phyloP scores from a whole-genome alignment of 2,888 invertebrate species.

The Octonoba sinensis region DNA sequence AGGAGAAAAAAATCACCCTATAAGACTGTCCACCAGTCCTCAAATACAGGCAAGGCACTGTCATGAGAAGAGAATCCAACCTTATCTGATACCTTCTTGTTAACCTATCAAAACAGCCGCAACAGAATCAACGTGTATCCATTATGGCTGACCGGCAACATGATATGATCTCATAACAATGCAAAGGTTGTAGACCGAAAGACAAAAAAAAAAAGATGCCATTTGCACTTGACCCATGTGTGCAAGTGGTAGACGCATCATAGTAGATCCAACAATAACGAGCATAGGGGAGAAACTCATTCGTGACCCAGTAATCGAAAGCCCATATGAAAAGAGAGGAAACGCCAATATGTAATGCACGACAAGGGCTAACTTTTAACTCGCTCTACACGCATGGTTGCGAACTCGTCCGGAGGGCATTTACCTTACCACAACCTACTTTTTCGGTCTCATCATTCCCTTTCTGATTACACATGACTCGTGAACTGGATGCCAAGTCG shows the following conservation, averaged over 20 bases:
- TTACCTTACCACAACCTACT: slow-evolving; percentile 47
- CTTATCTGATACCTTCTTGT: too few relatives aligned
- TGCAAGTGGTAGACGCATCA: background rate
- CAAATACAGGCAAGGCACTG: too few relatives aligned
- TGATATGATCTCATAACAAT: too few relatives aligned
- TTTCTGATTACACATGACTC: background rate
- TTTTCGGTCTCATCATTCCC: background rate
- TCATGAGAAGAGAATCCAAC: too few relatives aligned
- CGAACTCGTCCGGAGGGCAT: slow-evolving; percentile 23
- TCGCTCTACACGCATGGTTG: background rate
- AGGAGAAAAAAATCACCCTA: too few relatives aligned
- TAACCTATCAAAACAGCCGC: too few relatives aligned
- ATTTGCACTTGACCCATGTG: background rate
- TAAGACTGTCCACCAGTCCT: too few relatives aligned
- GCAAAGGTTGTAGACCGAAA: too few relatives aligned
- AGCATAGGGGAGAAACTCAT: background rate
- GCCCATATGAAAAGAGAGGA: slow-evolving; percentile 1
- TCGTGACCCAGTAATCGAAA: slow-evolving; percentile 5
- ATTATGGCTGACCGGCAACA: too few relatives aligned
- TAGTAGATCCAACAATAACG: background rate
- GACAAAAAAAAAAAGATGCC: too few relatives aligned
- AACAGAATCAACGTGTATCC: too few relatives aligned
- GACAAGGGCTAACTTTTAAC: background rate
- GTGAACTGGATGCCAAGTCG: slow-evolving; percentile 1
- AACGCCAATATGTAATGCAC: too few relatives aligned